Percentiles rank a stretch among this genome's conserved stretches.
Conservation (phyloP, 2,888 invertebrate species). For the Lampropteryx suffumata region DNA sequence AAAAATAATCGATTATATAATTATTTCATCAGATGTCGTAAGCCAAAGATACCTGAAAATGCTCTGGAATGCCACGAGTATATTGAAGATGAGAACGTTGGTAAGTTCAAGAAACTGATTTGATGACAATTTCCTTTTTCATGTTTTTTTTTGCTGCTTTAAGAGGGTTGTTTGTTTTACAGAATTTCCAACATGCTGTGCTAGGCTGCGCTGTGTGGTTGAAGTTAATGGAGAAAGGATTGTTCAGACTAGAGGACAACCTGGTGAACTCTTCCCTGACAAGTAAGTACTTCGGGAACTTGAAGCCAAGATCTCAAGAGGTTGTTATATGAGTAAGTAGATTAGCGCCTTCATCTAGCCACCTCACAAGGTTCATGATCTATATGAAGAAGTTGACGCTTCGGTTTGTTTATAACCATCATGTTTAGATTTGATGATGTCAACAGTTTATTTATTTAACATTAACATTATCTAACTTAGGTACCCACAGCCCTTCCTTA, state of each 20-base stretch:
- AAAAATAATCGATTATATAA: background rate
- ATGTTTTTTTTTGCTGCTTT: background rate
- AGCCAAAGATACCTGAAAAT: slow-evolving; percentile 78
- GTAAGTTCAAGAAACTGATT: slow-evolving; percentile 45
- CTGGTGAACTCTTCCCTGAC: slow-evolving; percentile 76
- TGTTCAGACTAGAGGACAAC: slow-evolving; percentile 75
- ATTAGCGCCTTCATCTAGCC: too few relatives aligned
- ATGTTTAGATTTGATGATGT: too few relatives aligned
- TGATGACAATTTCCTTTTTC: background rate
- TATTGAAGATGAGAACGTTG: slow-evolving; percentile 78
- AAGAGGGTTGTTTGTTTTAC: background rate
- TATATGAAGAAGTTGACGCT: too few relatives aligned
- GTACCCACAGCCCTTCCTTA: too few relatives aligned
- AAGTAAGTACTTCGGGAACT: slow-evolving; percentile 54
- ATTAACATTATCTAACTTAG: too few relatives aligned
- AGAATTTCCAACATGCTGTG: slow-evolving; percentile 79
- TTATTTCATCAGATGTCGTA: slow-evolving; percentile 60
- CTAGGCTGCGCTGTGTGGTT: slow-evolving; percentile 71
- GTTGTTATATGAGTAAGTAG: too few relatives aligned
- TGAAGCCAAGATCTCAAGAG: background rate
- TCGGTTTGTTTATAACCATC: too few relatives aligned
- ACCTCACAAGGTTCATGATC: too few relatives aligned
- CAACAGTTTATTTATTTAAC: too few relatives aligned
- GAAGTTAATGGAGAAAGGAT: slow-evolving; percentile 75
- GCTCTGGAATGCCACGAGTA: slow-evolving; percentile 77